A percentile compares a stretch with the other conserved stretches of the same genome.
phyloP scores from a whole-genome alignment of 2,888 invertebrate genomes.

The Xanthorhoe spadicearia region DNA sequence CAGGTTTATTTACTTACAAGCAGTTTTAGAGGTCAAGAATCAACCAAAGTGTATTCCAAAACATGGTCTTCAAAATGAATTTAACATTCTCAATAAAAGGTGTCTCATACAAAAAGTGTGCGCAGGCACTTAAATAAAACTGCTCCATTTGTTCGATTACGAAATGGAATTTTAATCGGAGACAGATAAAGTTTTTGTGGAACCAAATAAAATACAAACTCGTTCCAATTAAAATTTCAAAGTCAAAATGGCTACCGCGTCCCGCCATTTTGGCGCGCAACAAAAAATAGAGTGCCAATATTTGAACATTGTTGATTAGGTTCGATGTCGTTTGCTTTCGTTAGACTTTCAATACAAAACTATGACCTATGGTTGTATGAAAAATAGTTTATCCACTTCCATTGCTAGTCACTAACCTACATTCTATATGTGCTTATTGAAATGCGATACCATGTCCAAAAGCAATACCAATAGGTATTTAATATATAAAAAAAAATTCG shows the following conservation, averaged over 20 bases:
- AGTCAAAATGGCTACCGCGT: conserved; percentile 76
- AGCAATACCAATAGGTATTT: too few relatives aligned
- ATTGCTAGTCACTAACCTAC: too few relatives aligned
- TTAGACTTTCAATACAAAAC: not conserved
- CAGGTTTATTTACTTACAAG: not conserved
- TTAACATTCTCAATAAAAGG: conserved; percentile 60
- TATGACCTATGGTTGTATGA: too few relatives aligned
- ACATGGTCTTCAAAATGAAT: not conserved
- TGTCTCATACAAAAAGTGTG: conserved; percentile 54
- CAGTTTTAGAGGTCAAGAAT: not conserved
- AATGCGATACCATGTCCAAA: too few relatives aligned
- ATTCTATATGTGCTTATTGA: too few relatives aligned
- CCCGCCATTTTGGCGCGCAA: conserved; percentile 70
- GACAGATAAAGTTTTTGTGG: conserved; percentile 50
- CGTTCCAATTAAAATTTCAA: conserved; percentile 81
- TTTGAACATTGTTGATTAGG: conserved; percentile 30
- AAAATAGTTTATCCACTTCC: too few relatives aligned
- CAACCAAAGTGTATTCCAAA: not conserved
- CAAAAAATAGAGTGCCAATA: conserved; percentile 50
- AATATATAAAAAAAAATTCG: too few relatives aligned
- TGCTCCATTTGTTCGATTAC: conserved; percentile 53
- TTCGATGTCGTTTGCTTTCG: not conserved
- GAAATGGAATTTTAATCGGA: conserved; percentile 54
- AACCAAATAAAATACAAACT: conserved; percentile 67
- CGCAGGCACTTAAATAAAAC: conserved; percentile 42